Percentiles rank a stretch among this genome's conserved stretches.
phyloP scores from a whole-genome alignment of 2,888 invertebrate genomes.

The Macaria liturata region DNA sequence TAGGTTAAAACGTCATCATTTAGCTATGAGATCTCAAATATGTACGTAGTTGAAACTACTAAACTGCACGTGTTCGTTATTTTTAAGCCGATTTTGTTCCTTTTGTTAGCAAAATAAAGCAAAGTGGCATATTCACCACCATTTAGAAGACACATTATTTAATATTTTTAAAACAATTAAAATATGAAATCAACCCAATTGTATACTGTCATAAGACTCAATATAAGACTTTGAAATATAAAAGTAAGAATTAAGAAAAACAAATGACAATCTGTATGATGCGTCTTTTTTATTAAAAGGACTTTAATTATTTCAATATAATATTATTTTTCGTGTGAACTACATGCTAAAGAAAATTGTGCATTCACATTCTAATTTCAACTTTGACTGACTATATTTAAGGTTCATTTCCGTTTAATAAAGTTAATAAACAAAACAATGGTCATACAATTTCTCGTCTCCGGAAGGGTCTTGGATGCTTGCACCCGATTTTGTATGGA shows the following conservation, averaged over 20 bases:
- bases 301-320: conserved; percentile 17
- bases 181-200: too few relatives aligned
- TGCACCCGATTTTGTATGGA: conserved; percentile 51
- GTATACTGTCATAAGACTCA: conserved; percentile 5
- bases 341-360: not conserved
- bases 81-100: too few relatives aligned
- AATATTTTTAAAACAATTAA: too few relatives aligned
- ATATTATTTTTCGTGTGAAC: conserved; percentile 7
- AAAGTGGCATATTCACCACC: too few relatives aligned
- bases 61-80: too few relatives aligned
- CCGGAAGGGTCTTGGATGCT: conserved; percentile 41
- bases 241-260: conserved; percentile 3
- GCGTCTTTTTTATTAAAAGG: conserved; percentile 7
- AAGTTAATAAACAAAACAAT: conserved; percentile 43
- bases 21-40: too few relatives aligned
- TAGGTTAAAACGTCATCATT: not conserved
- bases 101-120: too few relatives aligned
- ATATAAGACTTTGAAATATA: conserved; percentile 1
- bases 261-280: conserved; percentile 15
- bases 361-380: not conserved
- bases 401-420: conserved; percentile 17
- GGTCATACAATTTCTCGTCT: conserved; percentile 57
- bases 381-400: conserved; percentile 19
- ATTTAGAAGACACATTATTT: too few relatives aligned
- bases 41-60: too few relatives aligned